Base-by-base conservation (phyloP, 2,888 invertebrate genomes). In the Drosophila maculinotata region DNA sequence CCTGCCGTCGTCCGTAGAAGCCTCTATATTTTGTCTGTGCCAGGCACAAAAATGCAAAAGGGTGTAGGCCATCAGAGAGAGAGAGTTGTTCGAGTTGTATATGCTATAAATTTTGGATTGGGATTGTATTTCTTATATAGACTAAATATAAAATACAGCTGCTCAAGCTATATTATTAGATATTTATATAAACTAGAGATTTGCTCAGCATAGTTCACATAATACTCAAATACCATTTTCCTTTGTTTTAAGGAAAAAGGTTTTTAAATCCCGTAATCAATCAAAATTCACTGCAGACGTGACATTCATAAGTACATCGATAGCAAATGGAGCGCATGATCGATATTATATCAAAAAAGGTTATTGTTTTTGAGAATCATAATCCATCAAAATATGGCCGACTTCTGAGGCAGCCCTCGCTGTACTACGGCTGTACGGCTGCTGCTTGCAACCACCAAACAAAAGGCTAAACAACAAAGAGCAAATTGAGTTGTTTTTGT, bases 381-480 rank as follows among this genome's bases (percentile, higher is more conserved):
- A 59, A 79, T 75, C 72, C 64, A 75, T 80, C 69, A 75, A 52
- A 33, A 25, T 38, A 15, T 2, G 25, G 15, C 30, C 45, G 71
- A 79, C 59, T 78, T 45, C 20, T 58, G 4, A 5, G 51, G 49
- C 74, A 47, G 63, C 85, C 85, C 80, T 79, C 82, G 80, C 33
- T 30, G 53, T 20, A 20, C n/a, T 17, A n/a, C 10, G 33, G 25
- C 53, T 41, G 12, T 9, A 33, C 8, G 28, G 42, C 28, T 42
- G 45, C 33, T 14, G 48, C 45, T 69, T 66, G 66, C 79, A 84
- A 84, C 80, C 84, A 74, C 73, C 75, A 62, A 75, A 67, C 75
- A 68, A 84, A 76, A 76, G 66, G 48, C 70, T 44, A 73, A 74
- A 73, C 75, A 74, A 78, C 73, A 81, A 63, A 73, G 73, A 72